Base-by-base conservation (phyloP, 2,888 invertebrate genomes). In the Neria commutata region DNA sequence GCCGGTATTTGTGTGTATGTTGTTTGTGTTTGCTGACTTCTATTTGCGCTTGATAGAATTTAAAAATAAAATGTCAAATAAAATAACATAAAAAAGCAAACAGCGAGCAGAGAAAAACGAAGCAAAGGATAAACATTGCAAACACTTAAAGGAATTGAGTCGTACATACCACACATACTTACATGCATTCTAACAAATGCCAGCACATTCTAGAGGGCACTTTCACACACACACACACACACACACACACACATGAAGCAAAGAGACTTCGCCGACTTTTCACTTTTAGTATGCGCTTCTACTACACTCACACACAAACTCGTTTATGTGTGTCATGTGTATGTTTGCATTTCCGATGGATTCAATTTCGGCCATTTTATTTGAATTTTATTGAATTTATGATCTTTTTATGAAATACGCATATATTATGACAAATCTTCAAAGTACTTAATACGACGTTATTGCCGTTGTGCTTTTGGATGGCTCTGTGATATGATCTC, bases 41-140 rank as follows among this genome's bases (percentile, higher is more conserved):
- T 61, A 65, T 62, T 65, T 62, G 49, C 53, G 60, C 59, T 59
- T 61, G 54, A 64, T 57, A 53, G 47, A 57, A 57, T 63, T 58
- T 50, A 33, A 45, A 46, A 57, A 51, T 10, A 37, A 54, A 48
- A 45, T 17, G 29, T n/a, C 37, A 16, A 23, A 14, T n/a, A 42
- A 54, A 53, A 29, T 45, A 45, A 55, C 40, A 14, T 42, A 19
- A 14, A 16, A 25, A 49, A 19, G 29, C 29, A 65, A 65, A 63
- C 56, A 51, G 47, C 46, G 16, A 61, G 52, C 24, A 61, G 60
- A 54, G 56, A 57, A 53, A 19, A 49, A 29, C 45, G 59, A 56
- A 50, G 23, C 21, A 56, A 47, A 52, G 60, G 33, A 60, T 60
- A 55, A 59, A 55, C 54, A 56, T 26, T 21, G 46, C 49, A 53